Base-by-base conservation (phyloP, 2,113 vertebrate species). In the Tiliqua scincoides region DNA sequence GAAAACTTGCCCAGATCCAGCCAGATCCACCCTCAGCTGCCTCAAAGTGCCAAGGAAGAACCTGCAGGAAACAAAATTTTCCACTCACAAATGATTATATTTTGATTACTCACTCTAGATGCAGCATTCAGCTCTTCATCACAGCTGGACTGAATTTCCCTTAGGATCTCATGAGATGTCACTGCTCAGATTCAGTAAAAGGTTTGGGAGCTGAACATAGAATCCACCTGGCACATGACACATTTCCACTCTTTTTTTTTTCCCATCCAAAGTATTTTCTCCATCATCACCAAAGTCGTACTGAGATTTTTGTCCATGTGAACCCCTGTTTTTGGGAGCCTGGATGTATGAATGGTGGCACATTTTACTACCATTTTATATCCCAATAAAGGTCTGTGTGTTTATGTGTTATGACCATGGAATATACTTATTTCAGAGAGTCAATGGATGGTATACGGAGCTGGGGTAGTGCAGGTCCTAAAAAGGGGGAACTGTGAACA, bases 111-210 rank as follows among this genome's bases (percentile, higher is more conserved):
- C 37, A 37, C 62, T 71, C 54, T 77, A 30, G 73, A 84, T 88
- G 52, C 74, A 27, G 23, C 86, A 11, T 67, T 85, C 79, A 83
- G 48, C 75, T 84, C 59, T 89, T 83, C 79, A 78, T 87, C 57
- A 11, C 0, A 0, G 68, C 72, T 78, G 90, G 37, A 85, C 85
- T 23, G 78, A 67, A 62, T 88, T 86, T 94, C 94, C 91, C 91
- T 18, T 0, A 27, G 74, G 91, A 82, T 37, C 91, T 95, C 85
- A 89, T 93, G 94, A 93, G 54, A 67, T 75, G 6, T 89, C 88
- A 86, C 11, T n/a, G 23, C 89, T 93, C 90, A 89, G 84, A 80
- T 93, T 91, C 88, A 91, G 86, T 48, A 74, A 82, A 87, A 89
- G 54, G 81, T 88, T 92, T 32, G 20, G 37, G 59, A 88, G 57